Base-by-base conservation (phyloP, 2,113 vertebrate genomes). In the Rhynchopsitta pachyrhyncha region DNA sequence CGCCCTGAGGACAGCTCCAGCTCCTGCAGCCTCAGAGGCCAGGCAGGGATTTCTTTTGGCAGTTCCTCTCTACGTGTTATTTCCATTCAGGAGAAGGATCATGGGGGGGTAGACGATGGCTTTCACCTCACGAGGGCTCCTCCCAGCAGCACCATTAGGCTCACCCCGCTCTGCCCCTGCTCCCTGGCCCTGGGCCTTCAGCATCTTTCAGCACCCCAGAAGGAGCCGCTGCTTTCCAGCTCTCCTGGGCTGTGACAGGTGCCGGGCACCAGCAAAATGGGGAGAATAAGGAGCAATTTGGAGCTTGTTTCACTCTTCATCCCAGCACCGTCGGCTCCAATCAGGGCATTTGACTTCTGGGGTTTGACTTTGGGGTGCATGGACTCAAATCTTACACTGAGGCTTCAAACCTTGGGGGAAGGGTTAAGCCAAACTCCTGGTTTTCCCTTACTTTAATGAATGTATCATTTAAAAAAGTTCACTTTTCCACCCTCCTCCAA, bases 221-320 rank as follows among this genome's bases (percentile, higher is more conserved):
- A 49, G 17, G 10, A 76, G 15, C 24, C 5, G 7, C 2, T 63
- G 7, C 2, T 63, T 87, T 23, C 42, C 15, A 4, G 31, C 62
- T 37, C 25, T 10, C 17, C 28, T 1, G 8, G 12, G 35, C 62
- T 75, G n/a, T 0, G 1, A 2, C 1, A 29, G 46, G 63, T 0
- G 0, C n/a, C 17, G 18, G 17, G 23, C 47, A 42, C 17, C 24
- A 11, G 17, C 2, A 78, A 84, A 91, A 79, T 8, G 2, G 13
- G 41, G 50, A 86, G 22, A 70, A 59, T 13, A 55, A 50, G 60
- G n/a, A 93, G 50, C 11, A 4, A 5, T 60, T 7, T 2, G 5
- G 47, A 66, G 35, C 8, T 92, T 92, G 82, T 27, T n/a, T 68
- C n/a, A 11, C 13, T 62, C 37, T 11, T 31, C 14, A 2, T 19